These are phyloP conservation scores for Drosophila nr. medialis DNA, from an alignment of 2,888 invertebrate species.

Conservation along the genomic window DNA sequence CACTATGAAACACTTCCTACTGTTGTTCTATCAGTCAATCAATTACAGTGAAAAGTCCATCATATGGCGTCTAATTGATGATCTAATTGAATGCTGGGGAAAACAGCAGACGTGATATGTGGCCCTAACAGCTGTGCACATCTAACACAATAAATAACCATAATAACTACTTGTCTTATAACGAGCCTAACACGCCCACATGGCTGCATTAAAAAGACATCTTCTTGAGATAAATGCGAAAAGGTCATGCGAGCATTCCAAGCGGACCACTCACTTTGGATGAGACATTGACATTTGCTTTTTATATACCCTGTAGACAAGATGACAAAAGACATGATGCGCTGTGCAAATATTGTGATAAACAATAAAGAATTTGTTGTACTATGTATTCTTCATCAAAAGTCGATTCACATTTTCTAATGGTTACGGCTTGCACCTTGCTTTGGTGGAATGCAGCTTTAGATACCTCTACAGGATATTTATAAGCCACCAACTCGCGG, in stretches of 20 bases:
- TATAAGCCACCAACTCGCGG: neutral
- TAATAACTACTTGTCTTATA: constrained; percentile 64
- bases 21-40: constrained; percentile 7
- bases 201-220: constrained; percentile 74
- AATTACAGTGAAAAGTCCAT: constrained; percentile 37
- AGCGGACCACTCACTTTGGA: constrained; percentile 47
- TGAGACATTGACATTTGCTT: constrained; percentile 65
- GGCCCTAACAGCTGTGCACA: constrained; percentile 52
- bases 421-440: neutral
- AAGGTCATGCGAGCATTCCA: constrained; percentile 66
- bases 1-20: neutral
- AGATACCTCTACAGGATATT: neutral
- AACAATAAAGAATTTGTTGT: neutral
- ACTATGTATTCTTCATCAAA: neutral
- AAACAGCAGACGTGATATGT: constrained; percentile 29
- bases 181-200: constrained; percentile 58
- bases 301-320: constrained; percentile 28
- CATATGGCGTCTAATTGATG: constrained; percentile 58
- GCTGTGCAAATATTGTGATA: neutral
- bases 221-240: constrained; percentile 72
- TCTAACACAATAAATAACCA: constrained; percentile 69
- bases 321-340: neutral
- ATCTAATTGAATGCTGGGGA: constrained; percentile 61
- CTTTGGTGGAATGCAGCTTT: neutral
- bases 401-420: neutral